Evolutionary conservation across 1,140 invertebrate genomes (phyloP), one percentile per base, ranked within the genome.

Genomic region (Acromyrmex charruanus): DNA sequence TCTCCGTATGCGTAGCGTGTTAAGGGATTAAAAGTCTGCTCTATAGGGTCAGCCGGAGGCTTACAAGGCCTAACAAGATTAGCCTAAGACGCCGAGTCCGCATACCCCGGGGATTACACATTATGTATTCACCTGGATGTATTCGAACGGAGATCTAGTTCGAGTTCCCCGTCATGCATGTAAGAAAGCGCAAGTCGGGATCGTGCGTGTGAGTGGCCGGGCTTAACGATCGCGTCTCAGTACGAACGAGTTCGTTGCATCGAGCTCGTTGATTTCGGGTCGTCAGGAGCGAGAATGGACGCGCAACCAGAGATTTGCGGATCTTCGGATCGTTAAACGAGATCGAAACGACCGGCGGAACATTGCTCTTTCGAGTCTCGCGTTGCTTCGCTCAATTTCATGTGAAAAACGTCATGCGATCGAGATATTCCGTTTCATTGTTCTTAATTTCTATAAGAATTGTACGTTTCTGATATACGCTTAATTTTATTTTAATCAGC

Each of bases 31-130:
- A 95, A 94, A 95, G 92, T 94, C 92, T 91, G 92, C 91, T 93
- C 90, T 92, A 92, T 93, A 94, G 94, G 93, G 94, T 95, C 94
- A 95, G 93, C 93, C 93, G 93, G 93, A 93, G 94, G 94, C 94
- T 95, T 94, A 93, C 92, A 91, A 92, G 91, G 88, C 90, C 94
- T 94, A 95, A 95, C 94, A 95, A 95, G 94, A 95, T 95, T 95
- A 95, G 94, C 93, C 91, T 94, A 95, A 95, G 94, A 95, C 93
- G 94, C 92, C 94, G 92, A 93, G 93, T 94, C 92, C 93, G 92
- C 94, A 94, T 95, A 95, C 91, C 90, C 92, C 87, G 91, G 93
- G 94, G 94, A 95, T 95, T 95, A 95, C 92, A 94, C 92, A 94
- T 95, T 94, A 94, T 94, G 94, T 94, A 94, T 94, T 95, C 94